Base-by-base conservation (phyloP, 2,888 invertebrate genomes). In the Cloeon dipterum region DNA sequence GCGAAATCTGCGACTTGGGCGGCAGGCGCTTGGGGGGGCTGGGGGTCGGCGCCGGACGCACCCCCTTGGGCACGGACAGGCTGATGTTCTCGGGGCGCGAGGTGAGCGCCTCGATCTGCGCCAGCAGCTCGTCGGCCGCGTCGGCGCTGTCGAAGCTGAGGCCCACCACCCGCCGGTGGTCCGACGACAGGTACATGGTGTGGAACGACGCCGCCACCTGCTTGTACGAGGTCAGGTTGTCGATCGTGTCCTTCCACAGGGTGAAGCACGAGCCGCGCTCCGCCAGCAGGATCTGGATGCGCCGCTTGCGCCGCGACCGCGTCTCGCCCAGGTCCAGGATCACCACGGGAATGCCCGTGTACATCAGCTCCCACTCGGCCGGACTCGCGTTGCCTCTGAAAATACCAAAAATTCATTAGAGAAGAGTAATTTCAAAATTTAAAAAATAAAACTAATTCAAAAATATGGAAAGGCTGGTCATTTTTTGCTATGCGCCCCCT, bases 211-310 rank as follows among this genome's bases (percentile, higher is more conserved):
- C 68, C 2, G 74, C 71, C 13, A 69, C 66, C 13, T 68, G 54
- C 51, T 66, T 68, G 59, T 82, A 83, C 39, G 72, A 67, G 7
- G 75, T 74, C 42, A 81, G 57, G 52, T 79, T 76, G 55, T 81
- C 79, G 45, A 83, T 74, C 35, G 69, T 70, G 55, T 83, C 82
- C 45, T 68, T 67, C 82, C 82, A 83, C 17, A 85, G 56, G 39
- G 74, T 71, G 54, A 85, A 81, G 39, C 78, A 77, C 2, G 81
- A 77, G 13, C 82, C 81, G 21, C 74, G 65, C 52, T 81, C 79
- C 3, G 78, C 76, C 36, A 81, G 53, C 3, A 76, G 63, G 26
- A 81, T 66, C 43, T 74, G 70, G 10, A 81, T 68, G 18, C 69
- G 65, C 20, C 75, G 63, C 47, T 71, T 68, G 42, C 66, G 62